Evolutionary conservation across 2,797 vertebrate species (phyloP).

Genomic region (Cossypha heuglini): DNA sequence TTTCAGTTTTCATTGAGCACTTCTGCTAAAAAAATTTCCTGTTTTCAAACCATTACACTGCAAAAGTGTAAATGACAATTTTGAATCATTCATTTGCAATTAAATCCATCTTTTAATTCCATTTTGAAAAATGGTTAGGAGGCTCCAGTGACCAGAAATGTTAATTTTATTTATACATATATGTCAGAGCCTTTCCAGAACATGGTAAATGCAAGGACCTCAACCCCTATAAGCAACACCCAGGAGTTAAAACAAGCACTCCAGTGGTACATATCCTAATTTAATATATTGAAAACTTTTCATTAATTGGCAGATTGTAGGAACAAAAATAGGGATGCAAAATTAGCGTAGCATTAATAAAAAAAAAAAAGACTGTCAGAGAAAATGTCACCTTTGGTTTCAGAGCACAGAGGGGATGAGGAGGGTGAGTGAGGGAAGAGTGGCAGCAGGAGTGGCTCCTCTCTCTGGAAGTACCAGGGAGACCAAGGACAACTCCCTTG

Average conservation of each 20-base stretch:
- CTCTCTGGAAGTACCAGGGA: neutral
- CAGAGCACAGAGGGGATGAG: neutral
- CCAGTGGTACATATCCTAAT: neutral
- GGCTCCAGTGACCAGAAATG: neutral
- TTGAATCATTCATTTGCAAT: neutral
- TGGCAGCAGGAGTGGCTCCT: neutral
- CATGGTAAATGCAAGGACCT: neutral
- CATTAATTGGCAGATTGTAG: neutral
- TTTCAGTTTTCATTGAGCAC: neutral
- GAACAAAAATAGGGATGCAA: neutral
- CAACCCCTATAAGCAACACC: too few species aligned
- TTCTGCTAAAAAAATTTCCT: neutral
- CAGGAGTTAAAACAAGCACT: neutral
- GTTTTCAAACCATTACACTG: neutral
- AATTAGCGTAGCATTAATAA: neutral
- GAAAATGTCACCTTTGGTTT: neutral
- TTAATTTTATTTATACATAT: neutral
- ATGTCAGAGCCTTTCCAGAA: neutral
- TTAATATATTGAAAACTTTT: neutral
- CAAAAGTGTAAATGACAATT: neutral
- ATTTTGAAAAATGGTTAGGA: neutral
- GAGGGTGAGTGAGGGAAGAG: neutral
- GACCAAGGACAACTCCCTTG: neutral
- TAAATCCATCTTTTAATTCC: neutral
- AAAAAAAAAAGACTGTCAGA: neutral